Percentiles rank a stretch among this genome's conserved stretches.
Conservation (phyloP, 2,888 invertebrate species). For the Linnaemya tessellans region DNA sequence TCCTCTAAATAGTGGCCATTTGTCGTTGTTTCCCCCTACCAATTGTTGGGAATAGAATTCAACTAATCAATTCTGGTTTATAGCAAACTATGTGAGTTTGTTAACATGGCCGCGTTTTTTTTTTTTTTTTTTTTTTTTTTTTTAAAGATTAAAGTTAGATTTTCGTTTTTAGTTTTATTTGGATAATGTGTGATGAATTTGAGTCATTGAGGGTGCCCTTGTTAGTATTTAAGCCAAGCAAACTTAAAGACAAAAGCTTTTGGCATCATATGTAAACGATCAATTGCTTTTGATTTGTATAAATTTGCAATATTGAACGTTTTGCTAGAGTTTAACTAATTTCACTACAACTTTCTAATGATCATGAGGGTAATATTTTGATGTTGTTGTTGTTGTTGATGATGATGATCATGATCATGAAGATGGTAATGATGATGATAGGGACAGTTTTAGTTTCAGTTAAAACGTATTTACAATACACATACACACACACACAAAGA, state of each 20-base stretch:
- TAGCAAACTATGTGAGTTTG: slow-evolving; percentile 75
- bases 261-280: slow-evolving; percentile 46
- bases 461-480: slow-evolving; percentile 27
- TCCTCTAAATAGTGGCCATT: slow-evolving; percentile 84
- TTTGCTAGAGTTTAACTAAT: slow-evolving; percentile 83
- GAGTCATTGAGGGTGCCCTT: slow-evolving; percentile 29
- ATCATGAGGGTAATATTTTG: slow-evolving; percentile 3
- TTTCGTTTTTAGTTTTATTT: slow-evolving; percentile 19
- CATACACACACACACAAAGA: slow-evolving; percentile 52
- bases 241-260: slow-evolving; percentile 57
- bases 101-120: slow-evolving; percentile 46
- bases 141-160: slow-evolving; percentile 4
- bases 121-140: slow-evolving; percentile 4
- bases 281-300: slow-evolving; percentile 78
- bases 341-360: slow-evolving; percentile 83
- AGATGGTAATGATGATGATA: slow-evolving; percentile 44
- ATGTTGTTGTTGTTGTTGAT: not conserved
- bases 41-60: slow-evolving; percentile 84
- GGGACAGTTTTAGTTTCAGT: slow-evolving; percentile 13
- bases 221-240: slow-evolving; percentile 58
- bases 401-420: slow-evolving; percentile 61
- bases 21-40: slow-evolving; percentile 84
- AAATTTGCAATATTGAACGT: slow-evolving; percentile 81
- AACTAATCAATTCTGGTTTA: slow-evolving; percentile 83
- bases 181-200: slow-evolving; percentile 31